phyloP scores from a whole-genome alignment of 2,113 vertebrate species.

The Grammomys surdaster region DNA sequence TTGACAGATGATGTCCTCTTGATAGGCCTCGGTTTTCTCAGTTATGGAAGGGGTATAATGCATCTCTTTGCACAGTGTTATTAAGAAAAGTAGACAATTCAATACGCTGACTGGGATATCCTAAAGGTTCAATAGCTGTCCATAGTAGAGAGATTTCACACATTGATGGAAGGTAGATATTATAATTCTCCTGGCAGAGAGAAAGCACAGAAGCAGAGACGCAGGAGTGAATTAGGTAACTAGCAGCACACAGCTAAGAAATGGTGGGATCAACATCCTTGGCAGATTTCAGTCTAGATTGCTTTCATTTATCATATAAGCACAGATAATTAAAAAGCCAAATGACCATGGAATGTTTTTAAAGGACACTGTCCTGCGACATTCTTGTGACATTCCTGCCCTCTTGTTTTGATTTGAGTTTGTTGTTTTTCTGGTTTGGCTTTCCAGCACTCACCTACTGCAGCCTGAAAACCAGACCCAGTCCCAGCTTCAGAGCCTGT shows the following conservation, averaged over 20 bases:
- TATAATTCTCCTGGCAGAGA: not conserved
- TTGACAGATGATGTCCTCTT: not conserved
- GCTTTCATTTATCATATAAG: not conserved
- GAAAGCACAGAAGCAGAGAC: not conserved
- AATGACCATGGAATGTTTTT: not conserved
- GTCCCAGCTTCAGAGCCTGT: not conserved
- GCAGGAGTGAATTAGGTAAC: not conserved
- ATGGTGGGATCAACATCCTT: not conserved
- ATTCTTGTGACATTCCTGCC: not conserved
- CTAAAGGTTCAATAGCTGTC: not conserved
- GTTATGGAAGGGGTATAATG: not conserved
- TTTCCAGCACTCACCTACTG: not conserved
- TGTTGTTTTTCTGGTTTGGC: not conserved
- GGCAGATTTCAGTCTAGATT: not conserved
- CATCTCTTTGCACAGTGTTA: not conserved
- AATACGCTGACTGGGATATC: not conserved
- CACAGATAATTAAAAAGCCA: not conserved
- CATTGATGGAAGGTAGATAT: not conserved
- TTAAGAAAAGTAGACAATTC: not conserved
- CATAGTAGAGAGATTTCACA: not conserved
- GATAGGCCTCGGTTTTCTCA: not conserved
- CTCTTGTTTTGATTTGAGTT: not conserved
- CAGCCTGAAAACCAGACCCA: not conserved
- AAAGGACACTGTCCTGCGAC: not conserved
- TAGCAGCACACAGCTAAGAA: not conserved